Evolutionary conservation across 2,113 vertebrate species (phyloP).

Genomic region (Catharus minimus): DNA sequence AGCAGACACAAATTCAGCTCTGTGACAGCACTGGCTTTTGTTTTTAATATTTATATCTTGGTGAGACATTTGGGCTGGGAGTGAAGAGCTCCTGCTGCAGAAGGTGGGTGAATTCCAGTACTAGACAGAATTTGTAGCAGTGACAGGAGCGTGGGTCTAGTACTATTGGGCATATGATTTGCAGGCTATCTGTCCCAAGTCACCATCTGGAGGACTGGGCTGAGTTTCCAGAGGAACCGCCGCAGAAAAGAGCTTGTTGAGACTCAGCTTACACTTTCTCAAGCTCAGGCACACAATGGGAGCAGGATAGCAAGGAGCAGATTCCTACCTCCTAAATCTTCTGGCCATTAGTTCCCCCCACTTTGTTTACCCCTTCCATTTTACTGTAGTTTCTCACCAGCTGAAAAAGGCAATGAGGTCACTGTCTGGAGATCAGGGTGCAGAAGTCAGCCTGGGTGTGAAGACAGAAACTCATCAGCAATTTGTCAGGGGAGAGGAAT

Average conservation of each 20-base stretch:
- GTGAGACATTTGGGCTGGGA: not conserved
- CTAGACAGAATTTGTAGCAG: not conserved
- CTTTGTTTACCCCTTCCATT: constrained; percentile 50
- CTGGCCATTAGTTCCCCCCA: not conserved
- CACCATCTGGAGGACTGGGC: constrained; percentile 23
- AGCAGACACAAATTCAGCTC: not conserved
- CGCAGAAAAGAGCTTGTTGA: not conserved
- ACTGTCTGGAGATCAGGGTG: constrained; percentile 49
- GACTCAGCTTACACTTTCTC: constrained; percentile 42
- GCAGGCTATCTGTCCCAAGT: not conserved
- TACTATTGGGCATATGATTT: not conserved
- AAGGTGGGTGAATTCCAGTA: not conserved
- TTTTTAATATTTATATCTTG: not conserved
- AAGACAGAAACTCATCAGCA: constrained; percentile 16
- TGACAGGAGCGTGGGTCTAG: not conserved
- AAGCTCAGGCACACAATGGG: constrained; percentile 34
- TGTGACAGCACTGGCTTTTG: not conserved
- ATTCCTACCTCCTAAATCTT: constrained; percentile 55
- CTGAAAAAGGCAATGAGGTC: constrained; percentile 52
- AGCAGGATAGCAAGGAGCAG: not conserved
- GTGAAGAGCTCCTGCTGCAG: not conserved
- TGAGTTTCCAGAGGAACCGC: constrained; percentile 64
- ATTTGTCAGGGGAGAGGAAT: not conserved
- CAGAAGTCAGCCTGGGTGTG: constrained; percentile 24
- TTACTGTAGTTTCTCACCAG: constrained; percentile 55